Evolutionary conservation across 2,797 vertebrate species (phyloP), one percentile per base, ranked within the genome.

Genomic region (Kryptopterus vitreolus): DNA sequence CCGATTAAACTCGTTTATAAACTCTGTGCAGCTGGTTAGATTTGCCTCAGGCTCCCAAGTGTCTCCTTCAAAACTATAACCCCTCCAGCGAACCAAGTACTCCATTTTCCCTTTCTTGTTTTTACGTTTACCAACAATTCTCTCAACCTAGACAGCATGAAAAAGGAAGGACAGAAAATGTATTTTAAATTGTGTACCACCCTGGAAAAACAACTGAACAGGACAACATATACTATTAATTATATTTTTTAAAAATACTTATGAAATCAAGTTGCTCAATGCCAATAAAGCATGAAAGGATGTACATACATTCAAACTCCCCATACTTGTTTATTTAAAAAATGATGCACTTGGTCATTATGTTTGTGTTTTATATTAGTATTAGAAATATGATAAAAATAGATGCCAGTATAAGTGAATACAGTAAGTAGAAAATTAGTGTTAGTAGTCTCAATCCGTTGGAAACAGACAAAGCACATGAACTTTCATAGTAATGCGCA

Each of bases 31-130:
- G 83, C 95, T 96, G 76, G 95, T 94, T 85, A 99, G 93, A 91
- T 99, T 95, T 82, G 92, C 94, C 87, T 99, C 98, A 0, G 97
- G 97, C 82, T 99, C 97, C 97, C 98, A 99, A 0, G 97, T 99
- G 87, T 98, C 98, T 0, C 95, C 95, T 81, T 97, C 96, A 0
- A 93, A 94, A 20, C 95, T 93, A 0, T 98, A 99, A 72, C 97
- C 98, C 88, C 96, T 94, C 97, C 98, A 99, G 68, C 95, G 92
- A 20, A 99, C 97, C 87, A 98, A 89, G 84, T 99, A 98, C 85
- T 99, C 97, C 11, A 94, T 94, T 90, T 94, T 95, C 50, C 97
- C 97, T 87, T 96, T 98, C 89, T 94, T 97, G 89, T 93, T 97
- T 92, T 93, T 96, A 86, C 97, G 92, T 86, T 94, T 95, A 85